A percentile compares a stretch with the other conserved stretches of the same genome.
Evolutionary conservation across 2,888 invertebrate species (phyloP).

Genomic region (Lasius fuliginosus): DNA sequence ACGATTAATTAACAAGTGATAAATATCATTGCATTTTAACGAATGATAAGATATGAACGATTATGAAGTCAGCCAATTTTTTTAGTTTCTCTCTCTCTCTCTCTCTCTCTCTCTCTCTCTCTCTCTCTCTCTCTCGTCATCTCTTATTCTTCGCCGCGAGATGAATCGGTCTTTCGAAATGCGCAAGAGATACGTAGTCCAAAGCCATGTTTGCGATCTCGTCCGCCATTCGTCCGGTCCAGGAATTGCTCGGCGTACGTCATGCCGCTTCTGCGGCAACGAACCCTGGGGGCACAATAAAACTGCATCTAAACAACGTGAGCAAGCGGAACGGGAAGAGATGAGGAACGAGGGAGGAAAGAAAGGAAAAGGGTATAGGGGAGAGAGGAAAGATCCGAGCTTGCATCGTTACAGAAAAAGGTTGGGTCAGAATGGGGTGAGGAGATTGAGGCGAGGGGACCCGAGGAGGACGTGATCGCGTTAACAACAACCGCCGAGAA

Average conservation of each 20-base stretch:
- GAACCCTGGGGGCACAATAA: constrained; percentile 67
- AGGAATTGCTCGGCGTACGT: constrained; percentile 67
- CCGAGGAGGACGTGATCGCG: constrained; percentile 78
- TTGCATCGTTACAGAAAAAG: constrained; percentile 75
- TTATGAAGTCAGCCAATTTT: not conserved
- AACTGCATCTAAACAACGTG: constrained; percentile 75
- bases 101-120: not conserved
- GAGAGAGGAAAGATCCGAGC: constrained; percentile 52
- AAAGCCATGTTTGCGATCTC: constrained; percentile 73
- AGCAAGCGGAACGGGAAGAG: constrained; percentile 20
- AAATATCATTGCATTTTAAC: not conserved
- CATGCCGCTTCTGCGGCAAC: constrained; percentile 62
- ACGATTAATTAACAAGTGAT: not conserved
- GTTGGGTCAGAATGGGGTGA: constrained; percentile 64
- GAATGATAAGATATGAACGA: not conserved
- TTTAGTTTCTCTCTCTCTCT: not conserved
- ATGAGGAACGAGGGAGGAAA: not conserved
- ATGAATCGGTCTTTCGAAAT: constrained; percentile 51
- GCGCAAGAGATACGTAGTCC: constrained; percentile 64
- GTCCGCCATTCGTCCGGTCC: constrained; percentile 67
- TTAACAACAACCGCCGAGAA: constrained; percentile 78
- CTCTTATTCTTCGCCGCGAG: not conserved
- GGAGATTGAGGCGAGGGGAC: constrained; percentile 60
- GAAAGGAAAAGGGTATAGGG: constrained; percentile 21
- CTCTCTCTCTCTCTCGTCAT: not conserved